A percentile compares a stretch with the other conserved stretches of the same genome.
Conservation (phyloP, 2,113 vertebrate species). For the Ptilonorhynchus violaceus region DNA sequence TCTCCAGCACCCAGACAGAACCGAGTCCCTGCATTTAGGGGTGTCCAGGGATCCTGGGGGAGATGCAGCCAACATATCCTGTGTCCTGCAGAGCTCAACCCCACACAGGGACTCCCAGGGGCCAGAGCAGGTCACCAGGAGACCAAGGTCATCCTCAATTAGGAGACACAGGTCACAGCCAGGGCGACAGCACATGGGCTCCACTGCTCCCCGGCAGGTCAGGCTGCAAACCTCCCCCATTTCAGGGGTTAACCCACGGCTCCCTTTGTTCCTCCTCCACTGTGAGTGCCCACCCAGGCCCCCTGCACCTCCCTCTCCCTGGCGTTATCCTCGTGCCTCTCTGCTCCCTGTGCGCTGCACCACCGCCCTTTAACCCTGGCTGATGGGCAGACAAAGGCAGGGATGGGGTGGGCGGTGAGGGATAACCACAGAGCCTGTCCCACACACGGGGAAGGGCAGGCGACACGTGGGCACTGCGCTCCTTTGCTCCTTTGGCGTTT, state of each 20-base stretch:
- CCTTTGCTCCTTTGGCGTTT: neutral
- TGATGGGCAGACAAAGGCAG: neutral
- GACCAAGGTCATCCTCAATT: neutral
- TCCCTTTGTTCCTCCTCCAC: neutral
- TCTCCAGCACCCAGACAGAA: neutral
- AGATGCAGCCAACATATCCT: neutral
- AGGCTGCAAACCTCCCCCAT: neutral
- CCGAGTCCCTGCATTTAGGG: fast-evolving
- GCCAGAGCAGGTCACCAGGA: neutral
- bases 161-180: neutral
- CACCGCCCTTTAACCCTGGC: neutral
- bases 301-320: neutral
- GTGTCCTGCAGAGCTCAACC: neutral
- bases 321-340: neutral
- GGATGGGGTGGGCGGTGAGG: neutral
- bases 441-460: neutral
- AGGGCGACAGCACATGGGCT: fast-evolving
- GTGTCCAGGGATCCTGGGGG: neutral
- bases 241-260: neutral
- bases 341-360: fast-evolving
- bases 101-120: neutral
- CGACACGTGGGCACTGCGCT: neutral
- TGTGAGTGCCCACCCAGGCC: neutral
- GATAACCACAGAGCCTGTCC: neutral
- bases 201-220: fast-evolving